Conservation (phyloP, 2,888 invertebrate species). For the Philopedon plagiatum region DNA sequence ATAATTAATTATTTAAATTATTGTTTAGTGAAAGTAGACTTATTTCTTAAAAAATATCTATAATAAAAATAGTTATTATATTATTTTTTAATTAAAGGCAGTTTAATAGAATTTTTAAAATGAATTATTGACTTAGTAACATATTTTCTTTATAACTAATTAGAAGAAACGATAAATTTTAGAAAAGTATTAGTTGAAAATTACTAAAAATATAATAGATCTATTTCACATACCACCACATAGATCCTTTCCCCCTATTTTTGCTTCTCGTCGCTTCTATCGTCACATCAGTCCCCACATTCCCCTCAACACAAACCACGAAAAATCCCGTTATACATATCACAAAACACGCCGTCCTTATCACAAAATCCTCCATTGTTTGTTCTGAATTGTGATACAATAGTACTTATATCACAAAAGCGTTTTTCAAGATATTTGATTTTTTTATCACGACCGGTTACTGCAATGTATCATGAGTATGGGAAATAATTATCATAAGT, state of each 20-base stretch:
- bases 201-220: conserved; percentile 12
- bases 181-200: too few relatives aligned
- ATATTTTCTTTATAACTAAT: too few relatives aligned
- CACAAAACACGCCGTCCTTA: conserved; percentile 43
- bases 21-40: conserved; percentile 1
- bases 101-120: too few relatives aligned
- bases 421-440: neutral
- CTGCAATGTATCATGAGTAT: neutral
- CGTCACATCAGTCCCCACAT: conserved; percentile 55
- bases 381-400: conserved; percentile 4
- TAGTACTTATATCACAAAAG: neutral
- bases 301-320: conserved; percentile 53
- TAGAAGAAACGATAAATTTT: too few relatives aligned
- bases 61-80: too few relatives aligned
- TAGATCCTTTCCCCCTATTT: conserved; percentile 87
- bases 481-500: neutral
- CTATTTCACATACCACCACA: conserved; percentile 87
- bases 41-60: neutral
- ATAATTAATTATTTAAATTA: neutral
- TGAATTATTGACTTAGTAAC: too few relatives aligned
- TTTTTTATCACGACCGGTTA: neutral
- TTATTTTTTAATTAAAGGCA: too few relatives aligned
- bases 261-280: conserved; percentile 66
- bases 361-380: conserved; percentile 31
- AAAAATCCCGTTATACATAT: conserved; percentile 33